Evolutionary conservation across 2,888 invertebrate species (phyloP).

Genomic region (Stenolophus ochropezus): DNA sequence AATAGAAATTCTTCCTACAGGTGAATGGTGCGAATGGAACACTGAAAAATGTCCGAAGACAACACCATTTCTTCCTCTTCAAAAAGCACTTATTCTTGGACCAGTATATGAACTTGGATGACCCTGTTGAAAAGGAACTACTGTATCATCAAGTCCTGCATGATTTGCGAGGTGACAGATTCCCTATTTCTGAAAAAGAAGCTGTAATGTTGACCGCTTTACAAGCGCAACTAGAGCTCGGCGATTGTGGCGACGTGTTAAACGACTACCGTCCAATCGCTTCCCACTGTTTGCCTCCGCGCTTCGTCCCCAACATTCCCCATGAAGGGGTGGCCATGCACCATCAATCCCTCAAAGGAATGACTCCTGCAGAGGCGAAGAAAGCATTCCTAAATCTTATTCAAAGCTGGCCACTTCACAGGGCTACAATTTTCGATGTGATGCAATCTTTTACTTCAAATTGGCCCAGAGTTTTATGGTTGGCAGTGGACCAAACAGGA

Average conservation of each 20-base stretch:
- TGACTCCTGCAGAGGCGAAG: constrained; percentile 90
- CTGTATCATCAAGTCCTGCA: constrained; percentile 95
- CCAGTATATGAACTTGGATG: constrained; percentile 84
- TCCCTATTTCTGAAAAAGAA: constrained; percentile 95
- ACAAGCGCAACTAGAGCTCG: constrained; percentile 93
- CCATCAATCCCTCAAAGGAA: constrained; percentile 92
- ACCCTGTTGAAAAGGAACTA: constrained; percentile 94
- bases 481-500: constrained; percentile 94
- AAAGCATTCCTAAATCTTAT: constrained; percentile 94
- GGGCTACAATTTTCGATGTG: constrained; percentile 95
- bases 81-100: constrained; percentile 90
- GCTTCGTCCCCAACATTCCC: constrained; percentile 86
- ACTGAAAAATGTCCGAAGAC: constrained; percentile 74
- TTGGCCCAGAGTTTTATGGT: constrained; percentile 94
- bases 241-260: constrained; percentile 84
- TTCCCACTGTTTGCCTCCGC: constrained; percentile 87
- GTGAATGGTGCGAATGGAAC: constrained; percentile 72
- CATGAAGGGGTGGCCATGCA: constrained; percentile 91
- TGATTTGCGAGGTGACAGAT: constrained; percentile 91
- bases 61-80: constrained; percentile 83
- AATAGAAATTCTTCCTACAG: too few species aligned
- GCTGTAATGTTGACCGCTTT: constrained; percentile 96
- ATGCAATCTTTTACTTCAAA: constrained; percentile 98
- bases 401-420: constrained; percentile 94
- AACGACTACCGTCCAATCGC: constrained; percentile 82